Base-by-base conservation (phyloP, 2,797 vertebrate genomes). In the Anolis apletophallus region DNA sequence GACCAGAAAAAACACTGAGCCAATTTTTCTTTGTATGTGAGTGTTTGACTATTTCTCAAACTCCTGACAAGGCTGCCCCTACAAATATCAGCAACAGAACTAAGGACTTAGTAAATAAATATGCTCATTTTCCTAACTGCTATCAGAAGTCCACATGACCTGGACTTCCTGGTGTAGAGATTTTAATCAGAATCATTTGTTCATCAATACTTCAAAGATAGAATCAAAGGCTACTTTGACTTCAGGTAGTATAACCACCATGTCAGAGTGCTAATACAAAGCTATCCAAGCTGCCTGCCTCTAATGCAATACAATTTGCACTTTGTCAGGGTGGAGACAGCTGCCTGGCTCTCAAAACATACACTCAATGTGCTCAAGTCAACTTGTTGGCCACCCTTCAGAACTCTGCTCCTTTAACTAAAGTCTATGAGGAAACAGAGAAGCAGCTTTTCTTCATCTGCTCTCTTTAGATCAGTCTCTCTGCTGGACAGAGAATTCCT, bases 321-420 rank as follows among this genome's bases (percentile, higher is more conserved):
- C 81, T 55, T 84, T 80, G 50, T 40, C 80, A 85, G 74, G 54
- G 34, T 74, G 46, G 36, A 77, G 4, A 87, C 23, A 81, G 29
- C 83, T 91, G 71, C 50, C 17, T 21, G 21, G 71, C 80, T 85
- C 90, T 73, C 81, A 80, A 71, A 67, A 67, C 79, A 59, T 17
- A 73, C 40, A 59, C 91, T 84, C 81, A 21, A 34, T 74, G 32
- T 17, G 55, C 52, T 19, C 57, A 59, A 19, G 26, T 82, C 72
- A n/a, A n/a, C 81, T 12, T 83, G 88, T 86, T 86, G 86, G 87
- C 64, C 64, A 88, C 83, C 78, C 71, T 81, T 40, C 40, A 89
- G 26, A 0, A 75, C 32, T 88, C 90, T 64, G 85, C 57, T 74
- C 82, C 89, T 89, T 81, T 89, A 93, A 94, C 92, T 71, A 23